Percentiles rank a stretch among this genome's conserved stretches.
Conservation (phyloP, 2,113 vertebrate genomes). For the Cinclus mexicanus region DNA sequence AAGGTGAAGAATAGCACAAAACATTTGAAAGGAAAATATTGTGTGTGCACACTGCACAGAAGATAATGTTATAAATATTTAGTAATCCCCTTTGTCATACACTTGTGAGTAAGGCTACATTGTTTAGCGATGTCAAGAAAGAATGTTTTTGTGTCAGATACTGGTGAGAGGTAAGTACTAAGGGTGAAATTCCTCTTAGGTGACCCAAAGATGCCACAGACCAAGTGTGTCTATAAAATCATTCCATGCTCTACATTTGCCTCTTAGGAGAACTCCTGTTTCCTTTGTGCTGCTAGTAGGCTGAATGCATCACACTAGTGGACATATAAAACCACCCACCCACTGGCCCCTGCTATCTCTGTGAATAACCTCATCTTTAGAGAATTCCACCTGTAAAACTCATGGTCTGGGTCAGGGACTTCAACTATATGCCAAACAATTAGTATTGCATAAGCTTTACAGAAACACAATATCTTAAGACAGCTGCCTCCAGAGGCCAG, state of each 20-base stretch:
- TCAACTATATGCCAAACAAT: background rate
- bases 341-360: background rate
- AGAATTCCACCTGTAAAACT: slow-evolving; percentile 1
- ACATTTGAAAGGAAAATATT: background rate
- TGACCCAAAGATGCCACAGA: background rate
- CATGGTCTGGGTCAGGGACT: background rate
- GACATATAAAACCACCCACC: background rate
- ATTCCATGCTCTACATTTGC: background rate
- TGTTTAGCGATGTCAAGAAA: background rate
- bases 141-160: background rate
- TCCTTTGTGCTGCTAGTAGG: background rate
- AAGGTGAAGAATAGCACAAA: background rate
- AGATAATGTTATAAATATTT: background rate
- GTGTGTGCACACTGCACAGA: too few relatives aligned
- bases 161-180: background rate
- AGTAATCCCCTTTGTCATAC: background rate
- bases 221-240: background rate
- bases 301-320: background rate
- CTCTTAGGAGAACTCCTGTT: background rate
- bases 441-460: background rate
- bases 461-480: background rate
- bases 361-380: background rate
- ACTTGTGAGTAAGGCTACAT: background rate
- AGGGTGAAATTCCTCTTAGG: background rate
- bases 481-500: background rate